Base-by-base conservation (phyloP, 2,888 invertebrate genomes). In the Acrocera orbiculus region DNA sequence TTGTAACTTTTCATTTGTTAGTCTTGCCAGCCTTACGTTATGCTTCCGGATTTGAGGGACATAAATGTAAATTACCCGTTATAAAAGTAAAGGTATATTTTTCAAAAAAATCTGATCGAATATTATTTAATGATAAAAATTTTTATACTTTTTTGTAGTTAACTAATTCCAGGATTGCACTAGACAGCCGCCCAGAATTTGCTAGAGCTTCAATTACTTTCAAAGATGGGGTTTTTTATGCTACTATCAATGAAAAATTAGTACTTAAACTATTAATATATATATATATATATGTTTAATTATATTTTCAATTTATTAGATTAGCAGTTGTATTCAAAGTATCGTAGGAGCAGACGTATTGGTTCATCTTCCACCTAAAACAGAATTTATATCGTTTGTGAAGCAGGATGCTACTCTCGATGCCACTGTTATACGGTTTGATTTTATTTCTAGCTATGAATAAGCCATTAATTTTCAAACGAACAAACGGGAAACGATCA, bases 181-280 rank as follows among this genome's bases (percentile, higher is more conserved):
- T 86, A 37, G 92, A 93, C 65, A 56, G 72, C 5, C 68, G 93
- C 22, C 90, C 92, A 0, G 92, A 93, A 63, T 93, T 78, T 56
- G 78, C 78, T 39, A 66, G 92, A 42, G 83, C 73, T 22, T 50
- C 56, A 11, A 54, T 79, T 6, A 59, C 58, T 50, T 51, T 58
- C 14, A 52, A 54, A 17, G 51, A 53, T 4, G 60, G 63, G 14
- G 56, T 61, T 28, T 51, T 70, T 37, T 73, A 71, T 27, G 81
- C 76, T 8, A 61, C 62, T n/a, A n/a, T n/a, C n/a, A n/a, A n/a
- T n/a, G n/a, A n/a, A n/a, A n/a, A n/a, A n/a, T n/a, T n/a, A n/a
- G n/a, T n/a, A n/a, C n/a, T n/a, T n/a, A n/a, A n/a, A n/a, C n/a
- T n/a, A n/a, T n/a, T n/a, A n/a, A n/a, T n/a, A n/a, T n/a, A n/a